Evolutionary conservation across 2,888 invertebrate genomes (phyloP), one percentile per base, ranked within the genome.

Genomic region (Philereme transversata): DNA sequence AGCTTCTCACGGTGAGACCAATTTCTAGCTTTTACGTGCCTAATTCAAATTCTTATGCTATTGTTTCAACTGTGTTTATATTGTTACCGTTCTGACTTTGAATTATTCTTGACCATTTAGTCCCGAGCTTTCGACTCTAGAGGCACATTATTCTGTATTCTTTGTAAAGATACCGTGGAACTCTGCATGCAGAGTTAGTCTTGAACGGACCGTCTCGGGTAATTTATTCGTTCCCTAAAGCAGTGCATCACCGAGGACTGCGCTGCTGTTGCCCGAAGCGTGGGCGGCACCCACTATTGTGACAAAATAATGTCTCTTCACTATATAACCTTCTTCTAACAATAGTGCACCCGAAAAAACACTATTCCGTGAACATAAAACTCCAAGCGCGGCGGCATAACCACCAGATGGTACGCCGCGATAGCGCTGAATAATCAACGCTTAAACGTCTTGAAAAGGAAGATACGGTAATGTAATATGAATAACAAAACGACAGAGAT

Each of bases 401-500:
- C 62, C 60, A 66, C 77, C 90, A 92, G 92, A 92, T 91, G 92
- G 86, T 84, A 81, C 81, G 76, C 75, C 71, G 76, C 78, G 90
- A 91, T 91, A 90, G 83, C 86, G 86, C 87, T 88, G 90, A 90
- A 92, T 92, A 92, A 92, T 91, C 92, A 92, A 91, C 91, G 89
- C 89, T 90, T 90, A 88, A 91, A 90, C 88, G 90, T 89, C 90
- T 90, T 87, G 89, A 90, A 90, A 90, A 88, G 90, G 89, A 91
- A 90, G 90, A 92, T 91, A 90, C 88, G 85, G 88, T 88, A 91
- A 91, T 88, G 88, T 87, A 86, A 90, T 90, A 91, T 91, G 91
- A 91, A 92, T 92, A 92, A 88, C 88, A 90, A 91, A 90, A 88
- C 88, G 89, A 89, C 87, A 84, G 83, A 88, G 88, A 89, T 86